phyloP scores from a whole-genome alignment of 2,888 invertebrate genomes.

The Bimastos eiseni region DNA sequence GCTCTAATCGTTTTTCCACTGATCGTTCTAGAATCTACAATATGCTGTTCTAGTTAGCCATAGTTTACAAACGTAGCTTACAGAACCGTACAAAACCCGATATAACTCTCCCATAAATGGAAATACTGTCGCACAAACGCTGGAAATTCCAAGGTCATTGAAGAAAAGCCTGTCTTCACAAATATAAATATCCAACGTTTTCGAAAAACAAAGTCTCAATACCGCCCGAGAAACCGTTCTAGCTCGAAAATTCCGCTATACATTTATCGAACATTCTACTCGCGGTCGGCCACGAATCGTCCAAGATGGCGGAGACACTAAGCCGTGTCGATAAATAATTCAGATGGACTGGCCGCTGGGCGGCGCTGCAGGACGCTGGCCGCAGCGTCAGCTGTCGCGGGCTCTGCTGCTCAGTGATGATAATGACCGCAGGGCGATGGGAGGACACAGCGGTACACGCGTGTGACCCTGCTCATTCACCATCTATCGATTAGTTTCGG shows the following conservation, averaged over 20 bases:
- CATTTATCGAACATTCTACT: neutral
- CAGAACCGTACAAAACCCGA: neutral
- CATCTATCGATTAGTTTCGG: neutral
- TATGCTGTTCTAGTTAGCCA: neutral
- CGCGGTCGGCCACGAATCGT: neutral
- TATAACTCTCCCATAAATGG: neutral
- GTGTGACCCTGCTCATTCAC: neutral
- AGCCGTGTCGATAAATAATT: neutral
- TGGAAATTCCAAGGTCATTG: neutral
- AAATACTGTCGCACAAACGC: neutral
- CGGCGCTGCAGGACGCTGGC: neutral
- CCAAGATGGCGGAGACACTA: constrained; percentile 6
- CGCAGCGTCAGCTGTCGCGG: neutral
- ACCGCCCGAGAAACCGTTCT: neutral
- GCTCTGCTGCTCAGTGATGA: neutral
- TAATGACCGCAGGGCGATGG: neutral
- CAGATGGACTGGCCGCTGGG: constrained; percentile 8
- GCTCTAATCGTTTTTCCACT: neutral
- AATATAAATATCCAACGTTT: neutral
- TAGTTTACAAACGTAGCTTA: neutral
- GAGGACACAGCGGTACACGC: neutral
- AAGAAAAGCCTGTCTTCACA: neutral
- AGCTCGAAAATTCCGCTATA: neutral
- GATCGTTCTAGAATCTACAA: neutral
- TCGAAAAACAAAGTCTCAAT: neutral